Conservation (phyloP, 2,888 invertebrate genomes). For the Andrena chrysosceles region DNA sequence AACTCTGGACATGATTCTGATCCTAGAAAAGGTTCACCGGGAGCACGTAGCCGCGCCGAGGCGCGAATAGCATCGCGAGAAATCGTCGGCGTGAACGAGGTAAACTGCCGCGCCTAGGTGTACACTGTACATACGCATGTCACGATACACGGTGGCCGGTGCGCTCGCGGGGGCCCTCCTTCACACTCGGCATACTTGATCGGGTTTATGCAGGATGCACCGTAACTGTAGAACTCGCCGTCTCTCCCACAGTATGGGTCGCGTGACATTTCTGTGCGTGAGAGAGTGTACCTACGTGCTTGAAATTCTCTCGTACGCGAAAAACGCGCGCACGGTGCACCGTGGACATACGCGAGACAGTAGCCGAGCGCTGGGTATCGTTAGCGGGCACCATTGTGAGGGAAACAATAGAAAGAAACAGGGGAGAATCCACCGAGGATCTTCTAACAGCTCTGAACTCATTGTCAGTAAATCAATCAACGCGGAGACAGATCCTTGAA, state of each 20-base stretch:
- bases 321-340: slow-evolving; percentile 18
- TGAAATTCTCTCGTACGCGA: slow-evolving; percentile 61
- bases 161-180: slow-evolving; percentile 70
- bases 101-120: slow-evolving; percentile 77
- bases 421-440: too few species aligned
- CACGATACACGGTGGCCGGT: slow-evolving; percentile 73
- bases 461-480: too few species aligned
- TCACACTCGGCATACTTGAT: slow-evolving; percentile 80
- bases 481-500: too few species aligned
- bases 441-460: too few species aligned
- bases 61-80: slow-evolving; percentile 56
- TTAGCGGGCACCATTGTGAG: too few species aligned
- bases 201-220: slow-evolving; percentile 78
- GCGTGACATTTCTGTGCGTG: slow-evolving; percentile 56
- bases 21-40: too few species aligned
- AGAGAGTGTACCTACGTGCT: slow-evolving; percentile 54
- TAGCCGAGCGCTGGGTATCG: too few species aligned
- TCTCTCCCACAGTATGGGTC: slow-evolving; percentile 61
- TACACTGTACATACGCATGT: slow-evolving; percentile 73
- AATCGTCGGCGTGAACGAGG: slow-evolving; percentile 73
- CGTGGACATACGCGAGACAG: background rate
- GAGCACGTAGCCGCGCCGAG: slow-evolving; percentile 3
- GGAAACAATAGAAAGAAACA: too few species aligned
- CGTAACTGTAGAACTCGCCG: slow-evolving; percentile 68
- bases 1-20: too few species aligned